A percentile compares a stretch with the other conserved stretches of the same genome.
These are phyloP conservation scores for Scatophagus argus DNA, from an alignment of 2,113 vertebrate genomes.

Conservation along the genomic window DNA sequence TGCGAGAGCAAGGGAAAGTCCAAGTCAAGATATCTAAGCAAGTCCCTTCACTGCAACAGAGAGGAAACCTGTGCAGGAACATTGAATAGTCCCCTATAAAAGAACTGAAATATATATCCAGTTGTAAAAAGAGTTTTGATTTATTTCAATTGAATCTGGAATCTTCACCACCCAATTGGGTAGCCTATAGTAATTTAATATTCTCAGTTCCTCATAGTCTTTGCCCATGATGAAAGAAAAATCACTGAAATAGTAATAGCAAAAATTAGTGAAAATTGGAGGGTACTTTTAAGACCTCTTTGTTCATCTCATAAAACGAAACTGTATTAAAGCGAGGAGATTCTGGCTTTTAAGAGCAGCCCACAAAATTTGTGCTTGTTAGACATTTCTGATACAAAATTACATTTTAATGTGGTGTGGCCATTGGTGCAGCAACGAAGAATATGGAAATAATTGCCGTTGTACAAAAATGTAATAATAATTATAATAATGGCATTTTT, in stretches of 20 bases:
- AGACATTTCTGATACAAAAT: neutral
- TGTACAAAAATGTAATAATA: neutral
- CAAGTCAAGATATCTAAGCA: neutral
- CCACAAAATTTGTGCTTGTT: neutral
- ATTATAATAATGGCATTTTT: slow-evolving; percentile 9
- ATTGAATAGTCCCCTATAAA: neutral
- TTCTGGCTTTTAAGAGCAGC: neutral
- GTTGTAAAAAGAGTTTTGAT: neutral
- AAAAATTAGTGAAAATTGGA: neutral
- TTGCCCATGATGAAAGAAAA: neutral
- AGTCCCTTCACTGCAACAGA: neutral
- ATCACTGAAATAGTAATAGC: slow-evolving; percentile 8
- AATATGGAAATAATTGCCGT: slow-evolving; percentile 15
- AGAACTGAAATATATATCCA: too few species aligned
- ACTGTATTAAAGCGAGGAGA: neutral
- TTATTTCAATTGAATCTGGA: neutral
- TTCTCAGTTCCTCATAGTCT: neutral
- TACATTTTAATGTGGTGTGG: neutral
- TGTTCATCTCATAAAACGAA: neutral
- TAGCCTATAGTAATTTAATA: neutral
- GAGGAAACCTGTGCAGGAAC: neutral
- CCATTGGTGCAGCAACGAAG: neutral
- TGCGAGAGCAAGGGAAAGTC: neutral
- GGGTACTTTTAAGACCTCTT: neutral
- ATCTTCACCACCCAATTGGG: neutral